Evolutionary conservation across 2,113 vertebrate species (phyloP).

Genomic region (Cricetomys ansorgei): DNA sequence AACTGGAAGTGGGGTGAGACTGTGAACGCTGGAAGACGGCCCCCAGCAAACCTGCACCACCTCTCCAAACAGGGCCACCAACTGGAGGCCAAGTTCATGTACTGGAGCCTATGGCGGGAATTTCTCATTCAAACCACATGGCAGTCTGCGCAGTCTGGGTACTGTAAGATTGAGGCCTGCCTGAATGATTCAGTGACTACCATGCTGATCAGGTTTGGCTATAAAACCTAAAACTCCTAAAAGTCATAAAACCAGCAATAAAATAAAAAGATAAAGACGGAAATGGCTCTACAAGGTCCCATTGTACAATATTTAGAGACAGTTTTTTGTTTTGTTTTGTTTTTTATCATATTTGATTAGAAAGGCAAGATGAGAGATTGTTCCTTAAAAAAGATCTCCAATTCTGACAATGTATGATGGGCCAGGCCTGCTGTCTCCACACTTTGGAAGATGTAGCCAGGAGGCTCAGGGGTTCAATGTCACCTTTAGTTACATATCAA

Average conservation of each 20-base stretch:
- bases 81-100: no score
- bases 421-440: neutral
- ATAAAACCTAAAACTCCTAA: neutral
- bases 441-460: neutral
- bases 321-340: neutral
- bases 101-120: neutral
- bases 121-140: neutral
- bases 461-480: neutral
- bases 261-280: neutral
- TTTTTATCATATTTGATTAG: neutral
- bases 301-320: neutral
- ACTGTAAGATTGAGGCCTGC: neutral
- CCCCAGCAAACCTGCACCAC: neutral
- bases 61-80: neutral
- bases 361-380: neutral
- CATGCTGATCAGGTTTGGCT: neutral
- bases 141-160: neutral
- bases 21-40: neutral
- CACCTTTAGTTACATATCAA: neutral
- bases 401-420: neutral
- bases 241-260: neutral
- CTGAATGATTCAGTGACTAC: neutral
- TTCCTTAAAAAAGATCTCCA: neutral
- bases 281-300: neutral
- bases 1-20: neutral